Evolutionary conservation across 2,797 vertebrate genomes (phyloP).

Genomic region (Peromyscus eremicus): DNA sequence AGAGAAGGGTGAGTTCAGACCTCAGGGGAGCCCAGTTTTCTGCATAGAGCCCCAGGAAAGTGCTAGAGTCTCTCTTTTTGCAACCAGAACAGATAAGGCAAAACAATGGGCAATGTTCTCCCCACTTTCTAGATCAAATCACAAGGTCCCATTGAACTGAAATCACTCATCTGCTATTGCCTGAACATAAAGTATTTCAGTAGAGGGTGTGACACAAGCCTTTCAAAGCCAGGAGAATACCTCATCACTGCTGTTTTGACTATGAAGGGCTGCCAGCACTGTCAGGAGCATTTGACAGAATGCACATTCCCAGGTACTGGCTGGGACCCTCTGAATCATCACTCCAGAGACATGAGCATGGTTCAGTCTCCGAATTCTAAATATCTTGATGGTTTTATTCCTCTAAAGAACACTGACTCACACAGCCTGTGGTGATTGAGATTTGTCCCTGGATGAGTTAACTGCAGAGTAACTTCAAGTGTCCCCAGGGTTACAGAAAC

Average conservation of each 20-base stretch:
- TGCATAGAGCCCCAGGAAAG: not conserved
- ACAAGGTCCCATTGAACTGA: not conserved
- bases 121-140: not conserved
- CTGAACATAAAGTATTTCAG: not conserved
- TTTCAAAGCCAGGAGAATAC: not conserved
- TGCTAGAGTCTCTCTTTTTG: not conserved
- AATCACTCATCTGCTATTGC: not conserved
- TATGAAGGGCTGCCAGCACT: not conserved
- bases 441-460: not conserved
- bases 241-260: not conserved
- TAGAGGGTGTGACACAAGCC: not conserved
- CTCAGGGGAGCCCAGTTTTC: not conserved
- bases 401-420: not conserved
- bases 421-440: not conserved
- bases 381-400: not conserved
- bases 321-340: not conserved
- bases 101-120: not conserved
- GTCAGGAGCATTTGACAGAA: not conserved
- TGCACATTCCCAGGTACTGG: not conserved
- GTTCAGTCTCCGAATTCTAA: constrained; percentile 32
- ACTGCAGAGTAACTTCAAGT: not conserved
- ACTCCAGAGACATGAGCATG: not conserved
- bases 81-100: not conserved
- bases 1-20: not conserved
- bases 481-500: not conserved